Evolutionary conservation across 1,140 invertebrate genomes (phyloP).

Genomic region (Drosophila albomicans): DNA sequence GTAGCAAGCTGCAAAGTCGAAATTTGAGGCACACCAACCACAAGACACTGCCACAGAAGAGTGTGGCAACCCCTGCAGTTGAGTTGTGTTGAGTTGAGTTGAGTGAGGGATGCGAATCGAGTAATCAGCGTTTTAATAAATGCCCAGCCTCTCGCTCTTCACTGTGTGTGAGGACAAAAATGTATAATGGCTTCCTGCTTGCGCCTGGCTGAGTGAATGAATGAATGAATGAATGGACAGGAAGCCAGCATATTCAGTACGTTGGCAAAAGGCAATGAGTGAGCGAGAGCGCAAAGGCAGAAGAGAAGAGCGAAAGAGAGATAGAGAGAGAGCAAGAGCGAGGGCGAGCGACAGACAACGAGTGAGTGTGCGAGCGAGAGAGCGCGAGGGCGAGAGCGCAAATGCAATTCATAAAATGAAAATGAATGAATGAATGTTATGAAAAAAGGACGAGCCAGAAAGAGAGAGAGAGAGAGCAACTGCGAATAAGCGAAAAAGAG

Average conservation of each 20-base stretch:
- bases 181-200: slow-evolving; percentile 76
- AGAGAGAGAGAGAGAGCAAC: slow-evolving; percentile 33
- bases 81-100: too few relatives aligned
- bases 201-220: slow-evolving; percentile 28
- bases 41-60: neutral
- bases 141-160: slow-evolving; percentile 12
- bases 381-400: slow-evolving; percentile 59
- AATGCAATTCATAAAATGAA: slow-evolving; percentile 82
- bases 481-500: neutral
- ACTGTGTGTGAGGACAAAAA: slow-evolving; percentile 33
- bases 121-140: slow-evolving; percentile 71
- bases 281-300: slow-evolving; percentile 37
- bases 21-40: slow-evolving; percentile 13
- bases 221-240: slow-evolving; percentile 42
- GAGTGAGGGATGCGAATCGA: slow-evolving; percentile 43
- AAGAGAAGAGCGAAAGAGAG: slow-evolving; percentile 30
- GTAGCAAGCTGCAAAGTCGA: neutral
- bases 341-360: slow-evolving; percentile 26
- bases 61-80: slow-evolving; percentile 1
- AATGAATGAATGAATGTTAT: slow-evolving; percentile 63
- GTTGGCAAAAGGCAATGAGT: slow-evolving; percentile 4
- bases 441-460: slow-evolving; percentile 26
- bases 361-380: slow-evolving; percentile 49
- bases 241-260: slow-evolving; percentile 33
- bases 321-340: slow-evolving; percentile 38